Conservation (phyloP, 1,140 invertebrate genomes). For the Drosophila kohkoa region DNA sequence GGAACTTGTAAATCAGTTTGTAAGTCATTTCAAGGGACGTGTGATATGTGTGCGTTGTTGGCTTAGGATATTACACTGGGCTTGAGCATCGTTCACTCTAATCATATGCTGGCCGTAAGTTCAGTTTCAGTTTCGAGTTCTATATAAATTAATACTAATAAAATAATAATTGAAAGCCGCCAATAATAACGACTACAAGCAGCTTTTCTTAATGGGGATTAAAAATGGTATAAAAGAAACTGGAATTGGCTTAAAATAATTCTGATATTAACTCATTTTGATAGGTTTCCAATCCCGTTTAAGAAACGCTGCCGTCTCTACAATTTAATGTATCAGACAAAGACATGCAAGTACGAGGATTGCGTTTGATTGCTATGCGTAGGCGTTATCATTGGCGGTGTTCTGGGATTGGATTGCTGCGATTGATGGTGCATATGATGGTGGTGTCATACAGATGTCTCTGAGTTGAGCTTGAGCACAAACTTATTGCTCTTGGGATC, state of each 20-base stretch:
- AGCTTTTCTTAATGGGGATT: slow-evolving; percentile 7
- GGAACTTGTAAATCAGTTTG: slow-evolving; percentile 61
- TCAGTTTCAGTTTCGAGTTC: slow-evolving; percentile 14
- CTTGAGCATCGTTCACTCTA: slow-evolving; percentile 47
- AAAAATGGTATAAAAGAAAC: background rate
- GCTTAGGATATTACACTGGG: slow-evolving; percentile 70
- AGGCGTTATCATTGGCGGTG: slow-evolving; percentile 65
- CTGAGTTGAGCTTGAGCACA: slow-evolving; percentile 96
- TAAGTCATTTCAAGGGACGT: slow-evolving; percentile 57
- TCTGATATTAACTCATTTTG: slow-evolving; percentile 18
- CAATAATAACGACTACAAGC: background rate
- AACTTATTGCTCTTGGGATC: slow-evolving; percentile 98
- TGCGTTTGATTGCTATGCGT: slow-evolving; percentile 82
- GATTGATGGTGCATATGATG: slow-evolving; percentile 33
- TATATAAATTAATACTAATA: slow-evolving; percentile 19
- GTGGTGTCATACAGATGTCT: slow-evolving; percentile 95
- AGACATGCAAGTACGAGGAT: slow-evolving; percentile 81
- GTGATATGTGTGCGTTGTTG: slow-evolving; percentile 74
- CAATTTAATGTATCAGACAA: slow-evolving; percentile 59
- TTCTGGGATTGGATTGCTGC: slow-evolving; percentile 28
- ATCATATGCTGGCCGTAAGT: slow-evolving; percentile 27
- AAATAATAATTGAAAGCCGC: background rate
- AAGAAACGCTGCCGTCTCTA: background rate
- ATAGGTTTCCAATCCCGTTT: slow-evolving; percentile 3
- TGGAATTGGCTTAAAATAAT: slow-evolving; percentile 2